Evolutionary conservation across 2,888 invertebrate species (phyloP).

Genomic region (Eulithis testata): DNA sequence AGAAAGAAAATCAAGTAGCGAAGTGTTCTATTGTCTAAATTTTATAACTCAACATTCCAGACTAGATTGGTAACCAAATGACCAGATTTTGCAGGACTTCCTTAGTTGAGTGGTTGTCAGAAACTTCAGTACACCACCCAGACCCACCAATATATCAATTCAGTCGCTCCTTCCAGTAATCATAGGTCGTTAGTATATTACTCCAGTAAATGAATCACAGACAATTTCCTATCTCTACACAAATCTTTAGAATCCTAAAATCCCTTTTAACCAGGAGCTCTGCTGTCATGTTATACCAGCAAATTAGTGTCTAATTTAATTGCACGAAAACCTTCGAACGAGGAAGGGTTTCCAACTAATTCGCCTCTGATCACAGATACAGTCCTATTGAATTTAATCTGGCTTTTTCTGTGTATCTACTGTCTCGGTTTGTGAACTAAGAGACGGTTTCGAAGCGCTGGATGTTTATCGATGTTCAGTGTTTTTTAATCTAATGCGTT

Average conservation of each 20-base stretch:
- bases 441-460: conserved; percentile 17
- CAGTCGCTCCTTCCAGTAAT: too few relatives aligned
- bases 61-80: too few relatives aligned
- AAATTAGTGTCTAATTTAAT: conserved; percentile 27
- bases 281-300: conserved; percentile 10
- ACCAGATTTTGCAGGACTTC: too few relatives aligned
- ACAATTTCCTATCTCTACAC: background rate
- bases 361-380: conserved; percentile 27
- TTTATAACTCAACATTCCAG: too few relatives aligned
- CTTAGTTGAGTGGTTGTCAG: too few relatives aligned
- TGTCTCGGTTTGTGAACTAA: conserved; percentile 24
- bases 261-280: conserved; percentile 2
- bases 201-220: background rate
- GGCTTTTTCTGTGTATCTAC: conserved; percentile 22
- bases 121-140: too few relatives aligned
- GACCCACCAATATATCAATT: too few relatives aligned
- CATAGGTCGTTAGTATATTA: too few relatives aligned
- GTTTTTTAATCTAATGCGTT: background rate
- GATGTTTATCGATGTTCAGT: background rate
- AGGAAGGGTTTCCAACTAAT: conserved; percentile 28
- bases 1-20: too few relatives aligned
- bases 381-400: conserved; percentile 29
- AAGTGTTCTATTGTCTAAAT: too few relatives aligned
- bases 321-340: conserved; percentile 33
- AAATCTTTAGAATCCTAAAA: background rate